Evolutionary conservation across 2,113 vertebrate species (phyloP).

Genomic region (Egretta garzetta): DNA sequence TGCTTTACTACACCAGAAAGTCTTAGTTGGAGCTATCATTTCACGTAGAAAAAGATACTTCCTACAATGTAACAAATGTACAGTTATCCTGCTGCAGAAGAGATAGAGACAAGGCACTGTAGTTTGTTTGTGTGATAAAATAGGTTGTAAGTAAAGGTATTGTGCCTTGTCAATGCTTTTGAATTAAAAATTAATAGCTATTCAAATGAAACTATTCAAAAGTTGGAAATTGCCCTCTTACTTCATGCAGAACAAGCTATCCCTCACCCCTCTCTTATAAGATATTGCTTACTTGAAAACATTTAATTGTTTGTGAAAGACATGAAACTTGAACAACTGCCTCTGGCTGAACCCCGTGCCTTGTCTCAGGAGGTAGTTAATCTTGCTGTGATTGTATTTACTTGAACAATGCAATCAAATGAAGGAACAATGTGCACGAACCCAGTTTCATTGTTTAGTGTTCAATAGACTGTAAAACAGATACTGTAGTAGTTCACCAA

Average conservation of each 20-base stretch:
- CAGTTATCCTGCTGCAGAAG: background rate
- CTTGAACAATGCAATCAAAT: background rate
- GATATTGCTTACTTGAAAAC: background rate
- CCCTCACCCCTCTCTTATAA: background rate
- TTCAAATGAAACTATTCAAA: background rate
- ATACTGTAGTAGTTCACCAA: background rate
- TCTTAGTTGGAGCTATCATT: background rate
- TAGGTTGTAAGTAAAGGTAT: background rate
- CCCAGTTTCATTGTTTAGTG: background rate
- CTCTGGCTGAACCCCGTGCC: background rate
- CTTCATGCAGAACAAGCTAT: background rate
- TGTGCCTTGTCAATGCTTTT: background rate
- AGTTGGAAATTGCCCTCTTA: background rate
- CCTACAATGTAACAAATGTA: background rate
- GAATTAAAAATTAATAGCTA: background rate
- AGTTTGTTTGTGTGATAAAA: background rate
- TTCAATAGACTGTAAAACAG: background rate
- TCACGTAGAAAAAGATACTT: background rate
- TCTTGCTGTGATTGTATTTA: background rate
- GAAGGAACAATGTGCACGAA: background rate
- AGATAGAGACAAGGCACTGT: background rate
- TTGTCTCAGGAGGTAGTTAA: background rate
- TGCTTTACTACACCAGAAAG: background rate
- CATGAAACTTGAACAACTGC: background rate
- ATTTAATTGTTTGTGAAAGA: background rate